Conservation (phyloP, 2,113 vertebrate genomes). For the Equus przewalskii region DNA sequence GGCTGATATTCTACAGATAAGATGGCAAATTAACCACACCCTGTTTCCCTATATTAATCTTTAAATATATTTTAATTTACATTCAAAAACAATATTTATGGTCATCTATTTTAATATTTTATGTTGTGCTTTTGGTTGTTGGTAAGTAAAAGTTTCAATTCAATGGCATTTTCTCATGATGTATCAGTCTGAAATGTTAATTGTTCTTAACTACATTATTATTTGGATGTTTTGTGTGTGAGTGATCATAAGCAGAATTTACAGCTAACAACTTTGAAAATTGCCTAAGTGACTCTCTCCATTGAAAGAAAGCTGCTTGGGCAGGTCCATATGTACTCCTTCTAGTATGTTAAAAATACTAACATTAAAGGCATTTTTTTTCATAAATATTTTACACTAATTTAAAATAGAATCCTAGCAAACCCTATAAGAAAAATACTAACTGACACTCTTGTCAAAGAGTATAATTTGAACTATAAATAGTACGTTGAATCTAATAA, state of each 20-base stretch:
- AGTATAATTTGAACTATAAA: neutral
- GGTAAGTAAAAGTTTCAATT: constrained; percentile 5
- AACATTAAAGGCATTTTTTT: neutral
- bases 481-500: neutral
- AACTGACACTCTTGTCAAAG: neutral
- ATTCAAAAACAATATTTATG: neutral
- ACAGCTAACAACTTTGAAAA: neutral
- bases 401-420: constrained; percentile 35
- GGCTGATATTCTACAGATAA: neutral
- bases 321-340: neutral
- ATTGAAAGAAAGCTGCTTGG: neutral
- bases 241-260: neutral
- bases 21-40: neutral
- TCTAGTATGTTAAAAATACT: neutral
- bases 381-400: neutral
- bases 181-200: neutral
- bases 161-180: neutral
- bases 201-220: neutral
- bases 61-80: neutral
- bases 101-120: neutral
- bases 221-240: neutral
- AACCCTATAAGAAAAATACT: constrained; percentile 1
- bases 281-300: neutral
- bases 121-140: neutral
- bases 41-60: neutral